Percentiles rank a stretch among this genome's conserved stretches.
phyloP scores from a whole-genome alignment of 2,888 invertebrate species.

The Philhelius pedissequus region DNA sequence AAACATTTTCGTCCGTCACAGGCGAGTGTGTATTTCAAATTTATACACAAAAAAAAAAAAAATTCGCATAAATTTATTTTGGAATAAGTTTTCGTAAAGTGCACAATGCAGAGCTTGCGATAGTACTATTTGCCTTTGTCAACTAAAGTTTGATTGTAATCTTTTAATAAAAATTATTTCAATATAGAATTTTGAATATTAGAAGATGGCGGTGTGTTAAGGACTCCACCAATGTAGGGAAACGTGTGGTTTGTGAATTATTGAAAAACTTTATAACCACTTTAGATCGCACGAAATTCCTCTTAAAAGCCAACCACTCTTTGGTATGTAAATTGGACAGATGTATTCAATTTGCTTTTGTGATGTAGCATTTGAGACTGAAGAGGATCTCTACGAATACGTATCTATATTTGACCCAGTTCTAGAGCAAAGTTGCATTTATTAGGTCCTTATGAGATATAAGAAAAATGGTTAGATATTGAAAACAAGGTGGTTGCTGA shows the following conservation, averaged over 20 bases:
- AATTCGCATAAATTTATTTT: background rate
- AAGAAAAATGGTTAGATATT: background rate
- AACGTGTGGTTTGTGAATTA: background rate
- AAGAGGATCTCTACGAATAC: too few species aligned
- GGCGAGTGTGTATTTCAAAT: background rate
- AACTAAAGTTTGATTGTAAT: constrained; percentile 32
- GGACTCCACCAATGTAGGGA: too few species aligned
- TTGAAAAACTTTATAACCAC: constrained; percentile 34
- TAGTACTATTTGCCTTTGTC: background rate
- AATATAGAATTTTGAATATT: background rate
- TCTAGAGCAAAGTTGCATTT: background rate
- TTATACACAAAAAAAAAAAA: background rate
- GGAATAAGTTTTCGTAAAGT: background rate
- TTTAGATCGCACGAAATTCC: background rate
- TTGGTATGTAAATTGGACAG: constrained; percentile 37
- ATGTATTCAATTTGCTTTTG: constrained; percentile 26
- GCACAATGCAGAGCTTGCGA: background rate
- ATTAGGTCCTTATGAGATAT: background rate
- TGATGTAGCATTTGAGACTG: background rate
- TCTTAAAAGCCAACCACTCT: constrained; percentile 16
- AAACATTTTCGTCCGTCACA: background rate
- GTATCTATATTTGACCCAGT: background rate
- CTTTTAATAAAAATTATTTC: background rate
- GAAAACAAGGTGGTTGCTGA: too few species aligned
- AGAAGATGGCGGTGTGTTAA: background rate